Base-by-base conservation (phyloP, 2,888 invertebrate species). In the Homarus gammarus region DNA sequence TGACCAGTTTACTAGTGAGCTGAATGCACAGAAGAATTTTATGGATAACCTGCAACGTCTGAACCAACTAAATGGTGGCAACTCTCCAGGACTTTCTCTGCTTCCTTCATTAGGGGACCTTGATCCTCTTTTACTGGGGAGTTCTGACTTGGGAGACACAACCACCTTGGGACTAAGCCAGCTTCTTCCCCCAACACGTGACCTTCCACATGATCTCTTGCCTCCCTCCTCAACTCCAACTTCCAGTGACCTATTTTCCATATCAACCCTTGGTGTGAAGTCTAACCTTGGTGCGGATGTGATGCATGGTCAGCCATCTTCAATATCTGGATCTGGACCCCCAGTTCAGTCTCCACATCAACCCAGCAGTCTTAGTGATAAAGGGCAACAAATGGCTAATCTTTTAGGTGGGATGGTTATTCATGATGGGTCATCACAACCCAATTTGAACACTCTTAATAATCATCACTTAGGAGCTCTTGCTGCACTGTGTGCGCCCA, bases 1-100 rank as follows among this genome's bases (percentile, higher is more conserved):
- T 78, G 88, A 89, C 61, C 88, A 89, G 56, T 70, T 89, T 49
- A 70, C 88, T 44, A 89, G 88, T 33, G 91, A 91, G 40, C 64
- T 87, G 38, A 90, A 85, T 75, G 87, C 91, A 61, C 87, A 91
- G 77, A 91, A 91, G 72, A 91, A 90, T 70, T 91, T 91, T 64
- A 40, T 91, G n/a, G 88, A 91, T 75, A 91, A 91, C 82, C 44
- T 91, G 31, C 87, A 88, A 33, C 72, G 84, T 49, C 88, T 91
- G 22, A 90, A 91, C 78, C 91, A 91, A 56, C 82, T 91, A 15
- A 90, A 87, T 81, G 84, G 84, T 38, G 81, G 91, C 68, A 88
- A 70, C 49, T 84, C 91, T 27, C 84, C 85, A 5, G 81, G 89
- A n/a, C 82, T 85, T n/a, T 82, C 81, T 15, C 84, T 88, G n/a